These are phyloP conservation scores for Bombus impatiens DNA, from an alignment of 1,140 invertebrate species.

Conservation along the genomic window DNA sequence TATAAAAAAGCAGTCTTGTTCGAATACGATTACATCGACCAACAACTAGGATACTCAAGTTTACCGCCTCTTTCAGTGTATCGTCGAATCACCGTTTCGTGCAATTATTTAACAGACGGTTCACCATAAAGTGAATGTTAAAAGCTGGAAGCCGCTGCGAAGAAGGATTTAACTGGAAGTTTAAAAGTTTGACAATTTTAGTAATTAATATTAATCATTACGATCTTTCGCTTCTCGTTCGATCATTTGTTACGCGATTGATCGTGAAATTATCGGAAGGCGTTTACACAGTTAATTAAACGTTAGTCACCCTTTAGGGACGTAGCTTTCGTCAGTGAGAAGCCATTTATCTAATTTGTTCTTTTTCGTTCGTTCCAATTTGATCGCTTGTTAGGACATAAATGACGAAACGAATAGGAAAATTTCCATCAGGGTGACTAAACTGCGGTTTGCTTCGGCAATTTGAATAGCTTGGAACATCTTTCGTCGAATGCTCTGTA, in stretches of 20 bases:
- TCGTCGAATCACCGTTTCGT: slow-evolving; percentile 19
- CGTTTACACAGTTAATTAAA: slow-evolving; percentile 2
- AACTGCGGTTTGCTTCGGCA: neutral
- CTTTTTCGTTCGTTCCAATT: neutral
- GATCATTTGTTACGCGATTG: neutral
- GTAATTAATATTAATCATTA: neutral
- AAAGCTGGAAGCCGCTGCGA: slow-evolving; percentile 50
- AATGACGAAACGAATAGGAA: neutral
- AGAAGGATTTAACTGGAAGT: slow-evolving; percentile 43
- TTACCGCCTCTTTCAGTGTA: neutral
- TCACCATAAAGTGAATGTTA: neutral
- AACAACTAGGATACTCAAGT: slow-evolving; percentile 10
- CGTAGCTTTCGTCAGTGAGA: neutral
- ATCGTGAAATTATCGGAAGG: neutral
- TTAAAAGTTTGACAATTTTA: slow-evolving; percentile 6
- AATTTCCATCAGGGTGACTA: neutral
- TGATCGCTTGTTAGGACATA: too few relatives aligned
- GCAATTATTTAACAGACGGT: neutral
- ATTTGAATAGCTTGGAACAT: neutral
- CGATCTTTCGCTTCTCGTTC: neutral
- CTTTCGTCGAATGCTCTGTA: neutral
- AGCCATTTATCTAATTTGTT: neutral
- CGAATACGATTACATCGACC: slow-evolving; percentile 49
- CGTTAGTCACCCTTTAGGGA: neutral
- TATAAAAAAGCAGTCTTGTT: slow-evolving; percentile 67